Conservation (phyloP, 2,888 invertebrate species). For the Hirtodrosophila confusa region DNA sequence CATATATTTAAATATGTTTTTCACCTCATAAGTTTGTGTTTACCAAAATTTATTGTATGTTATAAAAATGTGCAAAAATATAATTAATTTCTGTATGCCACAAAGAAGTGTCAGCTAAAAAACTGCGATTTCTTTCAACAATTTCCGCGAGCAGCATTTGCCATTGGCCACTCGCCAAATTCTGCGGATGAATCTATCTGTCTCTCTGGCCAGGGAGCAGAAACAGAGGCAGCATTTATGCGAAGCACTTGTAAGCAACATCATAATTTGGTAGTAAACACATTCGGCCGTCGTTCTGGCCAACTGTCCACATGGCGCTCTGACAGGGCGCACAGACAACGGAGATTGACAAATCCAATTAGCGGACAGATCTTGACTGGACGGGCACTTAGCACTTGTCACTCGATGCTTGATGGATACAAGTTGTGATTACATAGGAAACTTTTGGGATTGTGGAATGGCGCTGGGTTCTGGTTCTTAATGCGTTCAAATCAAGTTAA, state of each 20-base stretch:
- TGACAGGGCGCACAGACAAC: constrained; percentile 14
- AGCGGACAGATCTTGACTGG: constrained; percentile 41
- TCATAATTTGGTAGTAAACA: constrained; percentile 70
- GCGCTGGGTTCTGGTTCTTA: constrained; percentile 3
- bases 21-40: constrained; percentile 22
- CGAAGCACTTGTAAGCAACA: constrained; percentile 43
- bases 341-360: constrained; percentile 69
- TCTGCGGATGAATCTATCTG: constrained; percentile 24
- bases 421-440: constrained; percentile 30
- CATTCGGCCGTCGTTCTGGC: constrained; percentile 44
- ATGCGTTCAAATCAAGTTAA: constrained; percentile 20
- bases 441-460: constrained; percentile 1
- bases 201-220: constrained; percentile 2
- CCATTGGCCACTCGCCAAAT: constrained; percentile 48
- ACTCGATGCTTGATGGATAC: constrained; percentile 39
- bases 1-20: constrained; percentile 17
- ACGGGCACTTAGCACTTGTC: constrained; percentile 62
- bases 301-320: constrained; percentile 22
- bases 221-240: constrained; percentile 12
- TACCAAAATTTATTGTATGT: constrained; percentile 13
- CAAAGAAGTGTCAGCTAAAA: constrained; percentile 23
- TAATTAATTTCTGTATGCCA: constrained; percentile 32
- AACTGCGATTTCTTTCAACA: constrained; percentile 8
- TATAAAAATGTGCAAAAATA: constrained; percentile 22
- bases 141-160: constrained; percentile 18